Evolutionary conservation across 2,888 invertebrate species (phyloP).

Genomic region (Drosophila prolongata): DNA sequence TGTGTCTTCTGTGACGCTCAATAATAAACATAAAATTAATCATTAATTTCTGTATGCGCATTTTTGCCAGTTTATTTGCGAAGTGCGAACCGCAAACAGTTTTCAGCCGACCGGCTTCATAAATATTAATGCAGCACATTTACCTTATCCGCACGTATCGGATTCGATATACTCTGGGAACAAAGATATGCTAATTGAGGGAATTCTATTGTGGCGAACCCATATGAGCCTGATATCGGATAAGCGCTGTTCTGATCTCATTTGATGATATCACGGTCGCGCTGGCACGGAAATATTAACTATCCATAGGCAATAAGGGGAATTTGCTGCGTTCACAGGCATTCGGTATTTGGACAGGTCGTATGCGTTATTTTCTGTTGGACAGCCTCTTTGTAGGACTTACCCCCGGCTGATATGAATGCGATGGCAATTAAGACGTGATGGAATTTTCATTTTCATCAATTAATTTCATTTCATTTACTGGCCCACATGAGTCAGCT

Average conservation of each 20-base stretch:
- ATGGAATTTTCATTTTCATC: conserved; percentile 64
- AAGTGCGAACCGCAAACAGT: conserved; percentile 47
- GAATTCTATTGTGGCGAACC: conserved; percentile 26
- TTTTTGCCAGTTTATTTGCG: conserved; percentile 46
- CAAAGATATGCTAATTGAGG: conserved; percentile 36
- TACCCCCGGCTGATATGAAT: conserved; percentile 38
- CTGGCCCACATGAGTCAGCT: conserved; percentile 59
- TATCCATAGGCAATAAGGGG: conserved; percentile 9
- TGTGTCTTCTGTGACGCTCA: conserved; percentile 17
- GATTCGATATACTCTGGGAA: conserved; percentile 25
- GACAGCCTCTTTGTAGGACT: conserved; percentile 8
- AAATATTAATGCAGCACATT: conserved; percentile 35
- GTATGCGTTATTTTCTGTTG: conserved; percentile 25
- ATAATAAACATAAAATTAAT: conserved; percentile 41
- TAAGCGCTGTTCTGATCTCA: conserved; percentile 30
- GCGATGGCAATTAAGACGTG: conserved; percentile 70
- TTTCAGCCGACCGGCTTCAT: conserved; percentile 48
- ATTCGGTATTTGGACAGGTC: conserved; percentile 15
- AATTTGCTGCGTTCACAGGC: conserved; percentile 9
- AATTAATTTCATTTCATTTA: conserved; percentile 74
- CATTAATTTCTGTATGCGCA: conserved; percentile 33
- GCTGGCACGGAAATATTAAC: conserved; percentile 17
- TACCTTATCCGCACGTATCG: conserved; percentile 40
- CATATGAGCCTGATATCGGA: conserved; percentile 11
- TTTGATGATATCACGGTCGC: conserved; percentile 34